A percentile compares a stretch with the other conserved stretches of the same genome.
phyloP scores from a whole-genome alignment of 2,888 invertebrate species.

The Exocentrus adspersus region DNA sequence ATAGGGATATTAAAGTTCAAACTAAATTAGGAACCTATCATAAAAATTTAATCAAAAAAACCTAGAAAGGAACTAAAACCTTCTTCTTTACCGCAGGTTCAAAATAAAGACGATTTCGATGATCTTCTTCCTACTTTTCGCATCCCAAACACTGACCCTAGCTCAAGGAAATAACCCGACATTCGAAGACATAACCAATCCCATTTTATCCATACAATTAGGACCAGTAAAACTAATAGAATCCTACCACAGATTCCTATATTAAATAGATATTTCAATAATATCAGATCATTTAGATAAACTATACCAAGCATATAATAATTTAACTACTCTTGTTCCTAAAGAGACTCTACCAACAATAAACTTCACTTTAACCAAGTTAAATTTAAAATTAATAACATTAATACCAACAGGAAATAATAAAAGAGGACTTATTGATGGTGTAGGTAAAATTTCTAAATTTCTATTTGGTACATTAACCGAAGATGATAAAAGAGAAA shows the following conservation, averaged over 20 bases:
- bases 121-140: background rate
- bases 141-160: background rate
- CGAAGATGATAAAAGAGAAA: too few species aligned
- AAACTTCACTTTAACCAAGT: background rate
- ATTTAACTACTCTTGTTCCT: background rate
- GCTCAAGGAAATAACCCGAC: background rate
- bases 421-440: background rate
- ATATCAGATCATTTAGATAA: background rate
- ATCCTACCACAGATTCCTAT: background rate
- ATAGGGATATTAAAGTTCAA: background rate
- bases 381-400: background rate
- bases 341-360: background rate
- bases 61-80: background rate
- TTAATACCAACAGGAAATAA: background rate
- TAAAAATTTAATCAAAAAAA: background rate
- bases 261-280: background rate
- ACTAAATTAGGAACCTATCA: background rate
- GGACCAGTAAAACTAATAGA: background rate
- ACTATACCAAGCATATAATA: background rate
- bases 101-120: too few species aligned
- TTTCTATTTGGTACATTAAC: too few species aligned
- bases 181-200: background rate
- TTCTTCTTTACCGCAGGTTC: too few species aligned
- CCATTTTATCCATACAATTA: background rate
- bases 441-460: background rate